Evolutionary conservation across 2,113 vertebrate genomes (phyloP).

Genomic region (Nicator chloris): DNA sequence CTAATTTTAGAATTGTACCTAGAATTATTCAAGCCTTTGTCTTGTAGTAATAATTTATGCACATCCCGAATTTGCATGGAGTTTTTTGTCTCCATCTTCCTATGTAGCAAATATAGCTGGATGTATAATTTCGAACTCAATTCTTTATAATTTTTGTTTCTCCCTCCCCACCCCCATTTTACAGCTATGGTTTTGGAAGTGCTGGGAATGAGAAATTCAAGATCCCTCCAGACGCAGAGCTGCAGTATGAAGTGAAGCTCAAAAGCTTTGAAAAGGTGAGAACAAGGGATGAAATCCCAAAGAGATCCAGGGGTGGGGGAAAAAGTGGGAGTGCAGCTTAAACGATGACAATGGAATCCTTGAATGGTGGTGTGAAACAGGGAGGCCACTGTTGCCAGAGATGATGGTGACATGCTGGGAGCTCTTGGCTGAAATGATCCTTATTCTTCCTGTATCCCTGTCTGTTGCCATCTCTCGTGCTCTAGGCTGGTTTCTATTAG

Average conservation of each 20-base stretch:
- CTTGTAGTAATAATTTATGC: neutral
- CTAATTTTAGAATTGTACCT: neutral
- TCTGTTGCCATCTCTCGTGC: rapidly evolving
- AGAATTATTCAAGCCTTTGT: neutral
- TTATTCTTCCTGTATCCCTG: neutral
- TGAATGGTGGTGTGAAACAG: neutral
- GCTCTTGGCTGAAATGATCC: neutral
- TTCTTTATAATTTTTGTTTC: neutral
- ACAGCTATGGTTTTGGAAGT: constrained; percentile 89
- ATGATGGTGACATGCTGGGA: neutral
- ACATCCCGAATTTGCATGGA: neutral
- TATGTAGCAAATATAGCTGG: neutral
- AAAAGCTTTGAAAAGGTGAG: constrained; percentile 93
- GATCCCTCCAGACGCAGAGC: constrained; percentile 83
- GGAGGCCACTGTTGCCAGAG: neutral
- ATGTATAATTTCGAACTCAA: neutral
- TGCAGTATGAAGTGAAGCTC: constrained; percentile 89
- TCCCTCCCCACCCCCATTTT: neutral
- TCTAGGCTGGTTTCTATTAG: neutral
- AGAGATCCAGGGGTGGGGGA: neutral
- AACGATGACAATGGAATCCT: neutral
- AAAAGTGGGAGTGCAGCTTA: neutral
- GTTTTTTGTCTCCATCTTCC: neutral
- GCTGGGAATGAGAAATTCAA: constrained; percentile 83
- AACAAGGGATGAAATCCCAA: neutral